Evolutionary conservation across 2,797 vertebrate species (phyloP).

Genomic region (Megalops cyprinoides): DNA sequence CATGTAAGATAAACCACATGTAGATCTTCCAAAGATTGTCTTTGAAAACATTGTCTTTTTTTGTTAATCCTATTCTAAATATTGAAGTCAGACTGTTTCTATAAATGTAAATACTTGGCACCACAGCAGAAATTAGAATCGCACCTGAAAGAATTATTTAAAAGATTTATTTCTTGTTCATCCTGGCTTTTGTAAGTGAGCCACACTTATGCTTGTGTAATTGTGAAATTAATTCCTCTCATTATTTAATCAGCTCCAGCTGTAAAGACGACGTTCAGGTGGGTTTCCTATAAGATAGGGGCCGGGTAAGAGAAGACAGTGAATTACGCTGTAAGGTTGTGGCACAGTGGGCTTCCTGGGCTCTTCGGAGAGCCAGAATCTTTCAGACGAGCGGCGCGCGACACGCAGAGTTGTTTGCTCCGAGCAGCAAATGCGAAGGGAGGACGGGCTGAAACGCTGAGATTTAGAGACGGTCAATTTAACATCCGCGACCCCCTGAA

Average conservation of each 20-base stretch:
- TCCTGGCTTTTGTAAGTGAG: background rate
- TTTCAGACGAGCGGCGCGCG: background rate
- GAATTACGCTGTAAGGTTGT: background rate
- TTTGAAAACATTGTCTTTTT: background rate
- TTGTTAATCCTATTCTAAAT: background rate
- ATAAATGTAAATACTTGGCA: background rate
- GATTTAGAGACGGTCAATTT: conserved; percentile 43
- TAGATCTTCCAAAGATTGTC: too few relatives aligned
- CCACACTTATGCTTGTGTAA: background rate
- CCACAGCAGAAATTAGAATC: background rate
- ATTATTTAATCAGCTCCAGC: background rate
- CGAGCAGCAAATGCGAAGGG: background rate
- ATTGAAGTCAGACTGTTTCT: background rate
- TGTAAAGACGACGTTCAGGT: background rate
- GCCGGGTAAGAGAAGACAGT: background rate
- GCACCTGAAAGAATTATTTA: background rate
- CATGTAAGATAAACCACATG: background rate
- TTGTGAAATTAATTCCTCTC: background rate
- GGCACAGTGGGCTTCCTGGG: conserved; percentile 39
- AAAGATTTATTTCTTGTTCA: too few relatives aligned
- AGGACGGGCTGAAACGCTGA: background rate
- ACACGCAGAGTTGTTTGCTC: background rate
- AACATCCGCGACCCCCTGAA: conserved; percentile 34
- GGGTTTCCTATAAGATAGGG: background rate
- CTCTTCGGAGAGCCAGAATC: conserved; percentile 31